Evolutionary conservation across 2,888 invertebrate species (phyloP), one percentile per base, ranked within the genome.

Genomic region (Drosophila macrospina): DNA sequence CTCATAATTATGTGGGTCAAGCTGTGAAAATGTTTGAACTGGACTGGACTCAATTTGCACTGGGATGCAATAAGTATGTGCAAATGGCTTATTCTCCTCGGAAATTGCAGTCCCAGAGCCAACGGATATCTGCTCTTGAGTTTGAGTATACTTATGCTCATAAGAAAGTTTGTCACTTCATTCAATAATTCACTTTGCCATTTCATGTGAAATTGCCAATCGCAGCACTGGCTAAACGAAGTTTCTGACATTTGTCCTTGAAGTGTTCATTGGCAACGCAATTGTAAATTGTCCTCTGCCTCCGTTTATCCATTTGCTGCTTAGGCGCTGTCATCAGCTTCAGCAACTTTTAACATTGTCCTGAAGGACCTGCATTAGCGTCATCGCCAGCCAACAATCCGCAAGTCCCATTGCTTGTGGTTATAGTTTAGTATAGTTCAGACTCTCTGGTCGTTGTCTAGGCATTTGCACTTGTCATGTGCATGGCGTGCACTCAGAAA

Each of bases 1-100:
- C 61, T 62, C 41, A 50, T 59, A 52, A 71, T 62, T 65, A 74
- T 78, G 63, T 81, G 62, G 71, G 70, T 70, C 67, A 74, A 57
- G 51, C 74, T 45, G 26, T n/a, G 26, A 41, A 60, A 50, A 48
- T 51, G 52, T 51, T 67, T 45, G 10, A 15, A 16, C 20, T 15
- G 5, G 15, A 30, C 5, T 37, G 13, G 11, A 36, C 8, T 26
- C 4, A 15, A 37, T 11, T 37, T 10, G 39, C 10, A 4, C 7
- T 7, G 24, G n/a, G 4, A 4, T 7, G 24, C 24, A 42, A 7
- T n/a, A 16, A 7, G 8, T n/a, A 16, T 10, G 8, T 41, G 5
- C n/a, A 34, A 54, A 16, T n/a, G 10, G 15, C 13, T 48, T 28
- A 30, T 20, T 42, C n/a, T 16, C 13, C 11, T 32, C 39, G 16